These are phyloP conservation scores for Argyra leucocephala DNA, from an alignment of 2,888 invertebrate genomes.

Conservation along the genomic window DNA sequence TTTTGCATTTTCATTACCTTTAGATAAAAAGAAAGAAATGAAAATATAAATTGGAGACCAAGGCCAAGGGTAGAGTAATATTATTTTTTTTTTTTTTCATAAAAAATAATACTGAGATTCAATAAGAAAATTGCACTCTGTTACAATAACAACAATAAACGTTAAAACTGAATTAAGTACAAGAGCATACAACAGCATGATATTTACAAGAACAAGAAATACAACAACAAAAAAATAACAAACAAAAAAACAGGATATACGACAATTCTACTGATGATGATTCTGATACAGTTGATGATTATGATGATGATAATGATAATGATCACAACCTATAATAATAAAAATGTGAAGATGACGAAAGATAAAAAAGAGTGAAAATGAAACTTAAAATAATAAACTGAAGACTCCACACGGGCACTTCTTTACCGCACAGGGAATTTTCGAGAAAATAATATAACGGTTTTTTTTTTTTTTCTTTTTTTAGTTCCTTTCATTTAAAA, in stretches of 20 bases:
- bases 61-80: not conserved
- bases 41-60: not conserved
- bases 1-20: not conserved
- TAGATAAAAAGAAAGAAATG: not conserved
- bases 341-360: not conserved
- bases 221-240: too few species aligned
- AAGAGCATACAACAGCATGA: not conserved
- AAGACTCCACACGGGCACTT: slow-evolving; percentile 1
- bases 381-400: not conserved
- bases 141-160: too few species aligned
- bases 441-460: not conserved
- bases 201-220: not conserved
- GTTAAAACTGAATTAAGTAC: not conserved
- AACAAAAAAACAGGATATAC: not conserved
- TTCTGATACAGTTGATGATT: too few species aligned
- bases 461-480: too few species aligned
- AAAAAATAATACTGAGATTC: too few species aligned
- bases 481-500: not conserved
- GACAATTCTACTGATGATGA: not conserved
- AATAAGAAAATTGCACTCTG: too few species aligned
- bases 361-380: slow-evolving; percentile 4
- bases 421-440: not conserved
- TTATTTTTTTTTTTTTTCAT: not conserved
- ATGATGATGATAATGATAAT: not conserved
- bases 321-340: not conserved